phyloP scores from a whole-genome alignment of 2,113 vertebrate genomes.

The Fregata magnificens region DNA sequence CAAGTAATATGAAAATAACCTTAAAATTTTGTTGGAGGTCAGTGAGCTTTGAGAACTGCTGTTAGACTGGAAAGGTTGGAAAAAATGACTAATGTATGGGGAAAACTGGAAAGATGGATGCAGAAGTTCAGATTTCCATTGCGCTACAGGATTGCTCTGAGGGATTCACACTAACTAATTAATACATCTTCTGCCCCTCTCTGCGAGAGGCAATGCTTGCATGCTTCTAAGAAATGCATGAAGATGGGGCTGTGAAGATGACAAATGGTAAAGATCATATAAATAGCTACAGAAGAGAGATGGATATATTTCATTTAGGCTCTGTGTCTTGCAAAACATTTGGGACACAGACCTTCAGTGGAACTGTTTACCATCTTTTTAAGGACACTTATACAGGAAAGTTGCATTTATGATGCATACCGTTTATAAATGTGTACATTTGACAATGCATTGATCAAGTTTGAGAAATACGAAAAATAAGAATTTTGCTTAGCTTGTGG shows the following conservation, averaged over 20 bases:
- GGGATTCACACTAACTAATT: neutral
- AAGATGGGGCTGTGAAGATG: neutral
- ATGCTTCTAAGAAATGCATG: neutral
- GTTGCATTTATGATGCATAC: neutral
- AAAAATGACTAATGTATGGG: neutral
- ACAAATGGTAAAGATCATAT: neutral
- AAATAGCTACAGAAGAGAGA: neutral
- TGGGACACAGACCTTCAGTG: neutral
- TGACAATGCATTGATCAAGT: neutral
- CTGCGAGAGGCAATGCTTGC: neutral
- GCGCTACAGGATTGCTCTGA: neutral
- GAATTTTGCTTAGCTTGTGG: neutral
- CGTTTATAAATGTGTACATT: neutral
- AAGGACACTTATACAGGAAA: neutral
- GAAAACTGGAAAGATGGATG: neutral
- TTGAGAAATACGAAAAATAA: neutral
- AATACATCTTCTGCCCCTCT: neutral
- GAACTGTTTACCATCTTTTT: neutral
- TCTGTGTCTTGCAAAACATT: neutral
- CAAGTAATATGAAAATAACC: neutral
- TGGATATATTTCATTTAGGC: neutral
- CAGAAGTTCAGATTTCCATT: neutral
- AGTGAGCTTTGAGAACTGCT: neutral
- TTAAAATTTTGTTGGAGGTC: neutral
- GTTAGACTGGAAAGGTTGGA: neutral